Conservation (phyloP, 2,113 vertebrate species). For the Leuciscus idus region DNA sequence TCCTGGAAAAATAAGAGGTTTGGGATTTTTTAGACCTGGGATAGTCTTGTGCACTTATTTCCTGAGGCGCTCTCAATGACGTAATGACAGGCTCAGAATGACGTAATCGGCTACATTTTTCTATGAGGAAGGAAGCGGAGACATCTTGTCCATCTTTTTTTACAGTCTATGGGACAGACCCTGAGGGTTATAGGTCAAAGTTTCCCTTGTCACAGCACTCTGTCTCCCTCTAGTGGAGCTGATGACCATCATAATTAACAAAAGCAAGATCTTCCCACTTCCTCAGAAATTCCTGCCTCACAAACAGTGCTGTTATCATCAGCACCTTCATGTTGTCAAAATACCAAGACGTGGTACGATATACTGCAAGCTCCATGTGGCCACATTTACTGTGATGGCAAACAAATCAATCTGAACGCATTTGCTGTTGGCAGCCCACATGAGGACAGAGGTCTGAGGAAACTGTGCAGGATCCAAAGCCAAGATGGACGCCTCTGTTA, state of each 20-base stretch:
- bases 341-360: background rate
- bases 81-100: no score
- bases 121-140: no score
- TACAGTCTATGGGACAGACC: background rate
- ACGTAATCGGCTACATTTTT: no score
- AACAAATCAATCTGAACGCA: conserved; percentile 25
- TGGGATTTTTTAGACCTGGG: no score
- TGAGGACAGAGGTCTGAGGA: conserved; percentile 37
- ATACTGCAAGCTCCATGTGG: background rate
- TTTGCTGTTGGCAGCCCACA: conserved; percentile 30
- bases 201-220: background rate
- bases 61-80: no score
- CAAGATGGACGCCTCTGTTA: conserved; percentile 39
- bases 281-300: background rate
- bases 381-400: conserved; percentile 10
- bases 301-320: background rate
- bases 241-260: background rate
- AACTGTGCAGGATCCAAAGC: conserved; percentile 9
- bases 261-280: background rate
- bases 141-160: no score
- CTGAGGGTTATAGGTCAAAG: background rate
- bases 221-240: conserved; percentile 4
- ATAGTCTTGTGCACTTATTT: no score
- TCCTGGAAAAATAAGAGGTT: no score
- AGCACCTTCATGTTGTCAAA: background rate